Conservation (phyloP, 2,888 invertebrate genomes). For the Drosophila ustulata region DNA sequence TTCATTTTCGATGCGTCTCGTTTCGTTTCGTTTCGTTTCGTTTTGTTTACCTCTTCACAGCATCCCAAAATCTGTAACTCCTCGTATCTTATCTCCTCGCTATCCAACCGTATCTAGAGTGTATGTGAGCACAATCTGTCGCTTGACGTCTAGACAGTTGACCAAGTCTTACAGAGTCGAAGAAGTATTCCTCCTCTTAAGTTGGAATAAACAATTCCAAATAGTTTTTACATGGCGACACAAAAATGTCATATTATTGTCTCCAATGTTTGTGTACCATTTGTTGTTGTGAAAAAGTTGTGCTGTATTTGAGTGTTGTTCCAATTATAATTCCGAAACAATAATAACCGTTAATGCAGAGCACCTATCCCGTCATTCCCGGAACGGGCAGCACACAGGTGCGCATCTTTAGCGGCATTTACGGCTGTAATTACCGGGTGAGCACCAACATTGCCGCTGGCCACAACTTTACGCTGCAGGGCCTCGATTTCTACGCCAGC, state of each 20-base stretch:
- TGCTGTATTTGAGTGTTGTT: no score
- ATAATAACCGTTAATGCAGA: conserved; percentile 83
- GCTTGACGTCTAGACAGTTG: conserved; percentile 6
- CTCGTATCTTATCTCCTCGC: conserved; percentile 4
- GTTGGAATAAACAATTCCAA: no score
- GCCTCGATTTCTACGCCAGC: conserved; percentile 66
- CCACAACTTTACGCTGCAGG: conserved; percentile 57
- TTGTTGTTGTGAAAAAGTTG: no score
- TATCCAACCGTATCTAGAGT: conserved; percentile 4
- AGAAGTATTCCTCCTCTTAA: not conserved
- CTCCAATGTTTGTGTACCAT: no score
- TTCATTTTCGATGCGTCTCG: no score
- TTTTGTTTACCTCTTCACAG: not conserved
- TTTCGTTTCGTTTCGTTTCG: not conserved
- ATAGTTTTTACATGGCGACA: no score
- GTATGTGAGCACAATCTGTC: not conserved
- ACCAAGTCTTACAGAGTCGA: not conserved
- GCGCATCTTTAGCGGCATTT: conserved; percentile 89
- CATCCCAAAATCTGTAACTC: not conserved
- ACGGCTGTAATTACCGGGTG: conserved; percentile 84
- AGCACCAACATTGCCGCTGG: conserved; percentile 62
- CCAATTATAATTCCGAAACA: no score
- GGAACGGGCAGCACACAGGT: conserved; percentile 87
- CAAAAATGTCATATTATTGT: no score
- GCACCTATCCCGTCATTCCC: conserved; percentile 88